Percentiles rank a stretch among this genome's conserved stretches.
These are phyloP conservation scores for Rallus crepitans DNA, from an alignment of 2,797 vertebrate species.

Conservation along the genomic window DNA sequence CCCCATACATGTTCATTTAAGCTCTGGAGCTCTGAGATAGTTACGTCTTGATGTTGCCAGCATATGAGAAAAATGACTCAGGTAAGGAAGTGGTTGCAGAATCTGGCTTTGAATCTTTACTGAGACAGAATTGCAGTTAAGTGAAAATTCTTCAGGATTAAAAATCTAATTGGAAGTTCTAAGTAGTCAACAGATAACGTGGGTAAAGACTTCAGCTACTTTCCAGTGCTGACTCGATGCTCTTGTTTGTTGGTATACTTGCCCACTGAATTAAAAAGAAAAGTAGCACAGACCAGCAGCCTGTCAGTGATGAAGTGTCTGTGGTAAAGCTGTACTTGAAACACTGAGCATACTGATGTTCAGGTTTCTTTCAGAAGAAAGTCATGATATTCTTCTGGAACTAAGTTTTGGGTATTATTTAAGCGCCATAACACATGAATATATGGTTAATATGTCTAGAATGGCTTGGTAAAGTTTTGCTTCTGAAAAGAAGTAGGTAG, in stretches of 20 bases:
- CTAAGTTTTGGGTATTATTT: background rate
- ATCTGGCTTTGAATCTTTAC: constrained; percentile 47
- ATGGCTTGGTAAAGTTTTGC: background rate
- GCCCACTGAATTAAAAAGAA: background rate
- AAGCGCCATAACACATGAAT: background rate
- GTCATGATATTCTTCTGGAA: background rate
- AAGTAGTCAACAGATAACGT: background rate
- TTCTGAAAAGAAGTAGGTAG: background rate
- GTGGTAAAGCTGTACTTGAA: background rate
- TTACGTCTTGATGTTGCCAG: background rate
- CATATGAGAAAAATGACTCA: constrained; percentile 27
- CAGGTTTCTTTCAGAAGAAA: background rate
- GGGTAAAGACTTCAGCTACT: background rate
- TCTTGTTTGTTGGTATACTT: background rate
- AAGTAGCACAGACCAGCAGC: background rate
- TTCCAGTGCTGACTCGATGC: background rate
- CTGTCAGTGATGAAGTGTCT: background rate
- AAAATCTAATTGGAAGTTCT: background rate
- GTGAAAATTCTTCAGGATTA: constrained; percentile 5
- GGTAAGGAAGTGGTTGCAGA: constrained; percentile 64
- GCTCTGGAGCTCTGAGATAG: background rate
- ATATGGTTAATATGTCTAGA: background rate
- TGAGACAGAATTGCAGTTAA: constrained; percentile 6
- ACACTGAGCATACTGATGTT: background rate
- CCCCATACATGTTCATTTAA: background rate